phyloP scores from a whole-genome alignment of 2,888 invertebrate genomes.

The Sphaerophoria taeniata region DNA sequence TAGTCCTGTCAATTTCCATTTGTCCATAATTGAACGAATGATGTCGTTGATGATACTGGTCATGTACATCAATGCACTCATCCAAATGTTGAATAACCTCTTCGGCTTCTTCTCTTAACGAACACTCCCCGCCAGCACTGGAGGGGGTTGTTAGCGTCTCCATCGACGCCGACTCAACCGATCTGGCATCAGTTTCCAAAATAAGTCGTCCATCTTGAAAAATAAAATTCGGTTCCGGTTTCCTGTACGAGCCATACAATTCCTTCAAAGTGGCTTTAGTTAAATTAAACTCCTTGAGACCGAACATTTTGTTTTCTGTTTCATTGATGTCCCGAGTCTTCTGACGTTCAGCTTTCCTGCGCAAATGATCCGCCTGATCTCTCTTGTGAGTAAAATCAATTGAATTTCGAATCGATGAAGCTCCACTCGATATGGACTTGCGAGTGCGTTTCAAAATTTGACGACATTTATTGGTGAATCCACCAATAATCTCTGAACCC shows the following conservation, averaged over 20 bases:
- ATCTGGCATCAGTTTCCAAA: conserved; percentile 74
- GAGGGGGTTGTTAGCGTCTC: conserved; percentile 33
- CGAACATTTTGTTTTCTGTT: conserved; percentile 77
- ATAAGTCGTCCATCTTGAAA: conserved; percentile 74
- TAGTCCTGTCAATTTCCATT: conserved; percentile 18
- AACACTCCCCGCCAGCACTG: conserved; percentile 12
- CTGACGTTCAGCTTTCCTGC: conserved; percentile 44
- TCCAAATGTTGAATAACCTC: conserved; percentile 25
- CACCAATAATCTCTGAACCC: conserved; percentile 88
- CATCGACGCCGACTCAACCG: conserved; percentile 68
- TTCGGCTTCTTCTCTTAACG: conserved; percentile 8
- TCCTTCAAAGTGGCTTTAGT: conserved; percentile 80
- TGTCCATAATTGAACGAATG: conserved; percentile 6
- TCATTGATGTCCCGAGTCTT: conserved; percentile 20
- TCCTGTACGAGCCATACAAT: conserved; percentile 78
- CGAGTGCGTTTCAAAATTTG: conserved; percentile 79
- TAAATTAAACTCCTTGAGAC: conserved; percentile 79
- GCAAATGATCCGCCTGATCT: conserved; percentile 60
- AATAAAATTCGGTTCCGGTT: conserved; percentile 75
- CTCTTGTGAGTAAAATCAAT: conserved; percentile 29
- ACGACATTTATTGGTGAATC: conserved; percentile 86
- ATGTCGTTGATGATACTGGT: conserved; percentile 19
- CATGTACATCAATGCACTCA: conserved; percentile 53
- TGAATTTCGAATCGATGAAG: conserved; percentile 78
- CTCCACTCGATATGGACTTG: conserved; percentile 76